These are phyloP conservation scores for Sebastes iracundus DNA, from an alignment of 2,797 vertebrate species.

Conservation along the genomic window DNA sequence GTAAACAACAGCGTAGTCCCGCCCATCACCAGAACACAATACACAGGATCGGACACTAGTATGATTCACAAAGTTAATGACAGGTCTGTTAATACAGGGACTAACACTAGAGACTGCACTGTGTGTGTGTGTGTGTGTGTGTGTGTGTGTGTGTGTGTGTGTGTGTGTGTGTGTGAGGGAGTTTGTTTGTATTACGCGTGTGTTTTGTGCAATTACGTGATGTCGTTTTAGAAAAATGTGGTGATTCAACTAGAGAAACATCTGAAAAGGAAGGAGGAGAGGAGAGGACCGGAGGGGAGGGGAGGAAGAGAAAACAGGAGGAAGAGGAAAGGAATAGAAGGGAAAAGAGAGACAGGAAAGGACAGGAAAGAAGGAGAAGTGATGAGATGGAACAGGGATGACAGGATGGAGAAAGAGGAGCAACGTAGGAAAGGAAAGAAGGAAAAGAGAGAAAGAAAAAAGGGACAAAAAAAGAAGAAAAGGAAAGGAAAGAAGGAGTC, in stretches of 20 bases:
- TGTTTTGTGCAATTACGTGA: slow-evolving; percentile 22
- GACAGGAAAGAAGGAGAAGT: neutral
- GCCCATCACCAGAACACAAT: no score
- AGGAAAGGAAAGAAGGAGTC: slow-evolving; percentile 8
- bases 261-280: neutral
- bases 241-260: slow-evolving; percentile 56
- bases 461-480: neutral
- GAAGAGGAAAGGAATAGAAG: neutral
- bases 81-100: neutral
- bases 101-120: neutral
- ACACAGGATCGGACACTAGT: no score
- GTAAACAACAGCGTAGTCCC: no score
- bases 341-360: no score
- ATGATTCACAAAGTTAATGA: no score
- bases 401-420: neutral
- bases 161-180: slow-evolving; percentile 10
- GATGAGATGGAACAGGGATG: neutral
- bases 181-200: slow-evolving; percentile 13
- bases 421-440: neutral
- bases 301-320: neutral
- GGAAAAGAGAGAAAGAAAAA: neutral
- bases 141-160: neutral
- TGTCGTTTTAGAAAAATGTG: slow-evolving; percentile 52
- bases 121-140: neutral
- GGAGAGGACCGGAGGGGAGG: neutral